Evolutionary conservation across 2,888 invertebrate genomes (phyloP), one percentile per base, ranked within the genome.

Genomic region (Calliphora vomitoria): DNA sequence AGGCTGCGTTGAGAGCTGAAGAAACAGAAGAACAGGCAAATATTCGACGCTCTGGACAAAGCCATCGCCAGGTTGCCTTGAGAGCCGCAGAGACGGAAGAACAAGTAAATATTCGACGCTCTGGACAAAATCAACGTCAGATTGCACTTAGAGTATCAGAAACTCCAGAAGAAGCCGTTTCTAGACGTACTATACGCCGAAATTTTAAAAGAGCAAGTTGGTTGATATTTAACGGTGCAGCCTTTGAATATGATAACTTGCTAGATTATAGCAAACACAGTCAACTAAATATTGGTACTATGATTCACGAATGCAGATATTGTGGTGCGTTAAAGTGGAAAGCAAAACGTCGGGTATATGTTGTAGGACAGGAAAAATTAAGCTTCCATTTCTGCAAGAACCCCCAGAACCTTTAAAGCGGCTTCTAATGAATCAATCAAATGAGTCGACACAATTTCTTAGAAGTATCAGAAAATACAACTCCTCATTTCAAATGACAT

Each of bases 271-370:
- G 4, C 11, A 31, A 31, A 6, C 35, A 60, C 8, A 60, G 15
- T 35, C 60, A 60, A 31, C 5, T 60, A 3, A 31, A 15, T 11
- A 13, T 60, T 13, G 31, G 60, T 13, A 4, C 13, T 31, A 60
- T 60, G 31, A 31, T 4, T 4, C 3, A 25, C 3, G 31, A 60
- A 60, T 60, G 60, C 60, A 13, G 13, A 15, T 60, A 60, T 13
- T 60, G 31, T 31, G 13, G 13, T 15, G 60, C 60, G 31, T 60
- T 60, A 31, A 60, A 60, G 13, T 60, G 60, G 60, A 60, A 60
- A 60, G 4, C 31, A 15, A 60, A 60, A 60, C 60, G 31, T 4
- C 13, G 3, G 60, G 60, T 6, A 31, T 60, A 15, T 13, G 44
- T 13, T 47, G 47, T 13, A 47, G 2, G 15, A 2, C 47, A 15